These are phyloP conservation scores for Andrena cerasifolii DNA, from an alignment of 1,140 invertebrate species.

Conservation along the genomic window DNA sequence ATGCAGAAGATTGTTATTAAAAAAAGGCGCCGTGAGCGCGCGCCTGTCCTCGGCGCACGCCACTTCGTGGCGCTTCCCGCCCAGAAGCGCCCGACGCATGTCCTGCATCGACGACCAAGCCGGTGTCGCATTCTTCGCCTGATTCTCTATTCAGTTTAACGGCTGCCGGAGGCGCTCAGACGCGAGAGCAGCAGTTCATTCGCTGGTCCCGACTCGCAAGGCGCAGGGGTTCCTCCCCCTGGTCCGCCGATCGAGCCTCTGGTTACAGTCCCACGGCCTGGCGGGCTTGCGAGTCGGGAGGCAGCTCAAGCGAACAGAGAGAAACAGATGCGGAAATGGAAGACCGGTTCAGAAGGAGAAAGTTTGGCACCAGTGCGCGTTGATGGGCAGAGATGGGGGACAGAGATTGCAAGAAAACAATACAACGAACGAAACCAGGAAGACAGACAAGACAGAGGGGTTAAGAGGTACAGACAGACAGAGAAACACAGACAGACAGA, in stretches of 20 bases:
- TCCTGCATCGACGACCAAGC: conserved; percentile 2
- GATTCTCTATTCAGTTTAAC: neutral
- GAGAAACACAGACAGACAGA: conserved; percentile 18
- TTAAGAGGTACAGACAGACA: conserved; percentile 18
- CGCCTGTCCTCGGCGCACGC: neutral
- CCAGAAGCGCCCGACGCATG: conserved; percentile 7
- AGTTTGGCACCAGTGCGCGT: conserved; percentile 8
- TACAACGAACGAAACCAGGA: neutral
- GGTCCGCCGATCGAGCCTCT: neutral
- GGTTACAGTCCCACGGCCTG: neutral
- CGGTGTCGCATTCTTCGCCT: neutral
- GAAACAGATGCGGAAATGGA: conserved; percentile 36
- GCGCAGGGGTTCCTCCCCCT: neutral
- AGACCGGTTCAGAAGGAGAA: conserved; percentile 24
- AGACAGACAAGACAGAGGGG: conserved; percentile 8
- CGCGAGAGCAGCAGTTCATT: conserved; percentile 25
- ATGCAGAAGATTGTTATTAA: no score
- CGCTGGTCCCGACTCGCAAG: conserved; percentile 8
- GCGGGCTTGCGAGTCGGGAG: conserved; percentile 29
- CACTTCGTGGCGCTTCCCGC: neutral
- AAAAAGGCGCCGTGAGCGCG: no score
- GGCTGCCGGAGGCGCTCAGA: conserved; percentile 17
- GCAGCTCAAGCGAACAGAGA: conserved; percentile 36
- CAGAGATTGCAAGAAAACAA: conserved; percentile 4
- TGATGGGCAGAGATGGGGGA: conserved; percentile 6